These are phyloP conservation scores for Onthophagus sagittarius DNA, from an alignment of 2,888 invertebrate species.

Conservation along the genomic window DNA sequence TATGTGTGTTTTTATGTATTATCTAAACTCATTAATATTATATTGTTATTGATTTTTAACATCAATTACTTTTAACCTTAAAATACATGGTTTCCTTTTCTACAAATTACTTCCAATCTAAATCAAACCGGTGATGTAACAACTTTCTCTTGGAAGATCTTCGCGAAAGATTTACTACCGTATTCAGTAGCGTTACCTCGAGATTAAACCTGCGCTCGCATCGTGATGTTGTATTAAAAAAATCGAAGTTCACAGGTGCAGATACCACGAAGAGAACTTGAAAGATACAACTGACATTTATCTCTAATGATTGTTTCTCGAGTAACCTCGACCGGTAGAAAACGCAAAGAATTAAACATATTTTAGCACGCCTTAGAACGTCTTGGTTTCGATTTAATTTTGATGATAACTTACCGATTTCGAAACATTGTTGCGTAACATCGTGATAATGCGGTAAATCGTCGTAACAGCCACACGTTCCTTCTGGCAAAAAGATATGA, in stretches of 20 bases:
- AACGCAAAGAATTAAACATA: background rate
- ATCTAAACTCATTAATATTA: too few species aligned
- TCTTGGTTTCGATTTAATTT: background rate
- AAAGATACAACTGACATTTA: background rate
- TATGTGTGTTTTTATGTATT: too few species aligned
- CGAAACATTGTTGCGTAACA: slow-evolving; percentile 66
- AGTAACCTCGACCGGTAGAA: background rate
- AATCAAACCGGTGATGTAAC: background rate
- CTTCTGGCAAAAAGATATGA: slow-evolving; percentile 71
- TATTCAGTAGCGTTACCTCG: background rate
- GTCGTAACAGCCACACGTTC: slow-evolving; percentile 67
- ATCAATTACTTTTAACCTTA: background rate
- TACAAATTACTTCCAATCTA: background rate
- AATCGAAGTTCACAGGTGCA: background rate
- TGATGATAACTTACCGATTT: slow-evolving; percentile 57
- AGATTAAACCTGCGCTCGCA: background rate
- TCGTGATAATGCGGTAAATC: slow-evolving; percentile 72
- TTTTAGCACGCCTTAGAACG: background rate
- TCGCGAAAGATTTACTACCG: too few species aligned
- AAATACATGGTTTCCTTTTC: too few species aligned
- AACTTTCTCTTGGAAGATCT: background rate
- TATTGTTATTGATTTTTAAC: too few species aligned
- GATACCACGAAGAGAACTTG: background rate
- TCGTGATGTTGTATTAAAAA: background rate
- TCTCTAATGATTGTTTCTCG: background rate